Percentiles rank a stretch among this genome's conserved stretches.
These are phyloP conservation scores for Todiramphus chloris DNA, from an alignment of 2,113 vertebrate genomes.

Conservation along the genomic window DNA sequence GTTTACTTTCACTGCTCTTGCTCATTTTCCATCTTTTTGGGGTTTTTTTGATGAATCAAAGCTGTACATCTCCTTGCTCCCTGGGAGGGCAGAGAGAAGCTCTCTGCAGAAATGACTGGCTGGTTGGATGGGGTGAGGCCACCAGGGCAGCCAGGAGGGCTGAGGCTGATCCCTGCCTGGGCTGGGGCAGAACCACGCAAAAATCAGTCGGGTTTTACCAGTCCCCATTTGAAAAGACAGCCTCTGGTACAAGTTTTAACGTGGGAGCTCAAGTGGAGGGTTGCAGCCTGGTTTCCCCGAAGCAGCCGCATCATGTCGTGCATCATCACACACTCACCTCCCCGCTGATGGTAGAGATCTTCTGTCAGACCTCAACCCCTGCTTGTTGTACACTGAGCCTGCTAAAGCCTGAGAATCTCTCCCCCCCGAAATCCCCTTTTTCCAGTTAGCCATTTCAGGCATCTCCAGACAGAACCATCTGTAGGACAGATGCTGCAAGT, in stretches of 20 bases:
- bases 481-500: constrained; percentile 50
- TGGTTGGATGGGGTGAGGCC: not conserved
- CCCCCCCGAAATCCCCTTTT: constrained; percentile 3
- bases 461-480: constrained; percentile 47
- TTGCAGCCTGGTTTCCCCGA: not conserved
- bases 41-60: not conserved
- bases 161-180: too few species aligned
- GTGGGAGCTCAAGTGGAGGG: not conserved
- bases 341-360: not conserved
- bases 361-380: not conserved
- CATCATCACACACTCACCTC: constrained; percentile 3
- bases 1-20: not conserved
- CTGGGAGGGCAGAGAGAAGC: not conserved
- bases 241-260: not conserved
- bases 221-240: not conserved
- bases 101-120: not conserved
- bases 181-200: not conserved
- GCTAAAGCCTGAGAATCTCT: constrained; percentile 6
- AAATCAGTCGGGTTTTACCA: not conserved
- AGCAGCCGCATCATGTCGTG: not conserved
- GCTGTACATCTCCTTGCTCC: not conserved
- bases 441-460: constrained; percentile 14
- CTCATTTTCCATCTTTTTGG: not conserved
- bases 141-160: not conserved
- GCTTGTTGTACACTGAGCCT: not conserved